A percentile compares a stretch with the other conserved stretches of the same genome.
These are phyloP conservation scores for Cuculus canorus DNA, from an alignment of 2,797 vertebrate species.

Conservation along the genomic window DNA sequence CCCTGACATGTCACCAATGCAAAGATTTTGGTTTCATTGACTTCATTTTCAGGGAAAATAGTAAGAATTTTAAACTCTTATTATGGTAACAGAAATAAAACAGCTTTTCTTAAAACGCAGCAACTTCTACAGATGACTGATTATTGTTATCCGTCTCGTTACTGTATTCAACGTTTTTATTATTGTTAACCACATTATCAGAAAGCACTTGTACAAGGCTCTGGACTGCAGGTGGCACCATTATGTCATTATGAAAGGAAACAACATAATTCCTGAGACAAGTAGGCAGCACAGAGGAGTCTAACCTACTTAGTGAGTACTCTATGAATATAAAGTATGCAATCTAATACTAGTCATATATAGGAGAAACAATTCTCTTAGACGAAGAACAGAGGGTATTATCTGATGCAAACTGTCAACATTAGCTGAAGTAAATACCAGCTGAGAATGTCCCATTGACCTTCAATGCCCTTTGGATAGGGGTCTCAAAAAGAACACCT, in stretches of 20 bases:
- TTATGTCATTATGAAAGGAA: constrained; percentile 46
- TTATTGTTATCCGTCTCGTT: background rate
- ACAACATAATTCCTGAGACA: constrained; percentile 1
- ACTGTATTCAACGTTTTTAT: background rate
- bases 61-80: background rate
- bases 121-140: background rate
- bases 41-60: background rate
- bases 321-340: background rate
- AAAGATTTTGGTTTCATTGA: background rate
- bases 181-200: background rate
- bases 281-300: background rate
- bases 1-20: background rate
- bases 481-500: background rate
- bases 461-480: background rate
- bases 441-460: background rate
- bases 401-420: background rate
- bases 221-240: constrained; percentile 41
- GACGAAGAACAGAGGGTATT: background rate
- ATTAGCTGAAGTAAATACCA: background rate
- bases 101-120: background rate
- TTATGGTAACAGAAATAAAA: background rate
- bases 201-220: background rate
- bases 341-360: background rate
- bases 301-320: constrained; percentile 1
- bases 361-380: constrained; percentile 5